Percentiles rank a stretch among this genome's conserved stretches.
These are phyloP conservation scores for Plectropomus leopardus DNA, from an alignment of 2,113 vertebrate species.

Conservation along the genomic window DNA sequence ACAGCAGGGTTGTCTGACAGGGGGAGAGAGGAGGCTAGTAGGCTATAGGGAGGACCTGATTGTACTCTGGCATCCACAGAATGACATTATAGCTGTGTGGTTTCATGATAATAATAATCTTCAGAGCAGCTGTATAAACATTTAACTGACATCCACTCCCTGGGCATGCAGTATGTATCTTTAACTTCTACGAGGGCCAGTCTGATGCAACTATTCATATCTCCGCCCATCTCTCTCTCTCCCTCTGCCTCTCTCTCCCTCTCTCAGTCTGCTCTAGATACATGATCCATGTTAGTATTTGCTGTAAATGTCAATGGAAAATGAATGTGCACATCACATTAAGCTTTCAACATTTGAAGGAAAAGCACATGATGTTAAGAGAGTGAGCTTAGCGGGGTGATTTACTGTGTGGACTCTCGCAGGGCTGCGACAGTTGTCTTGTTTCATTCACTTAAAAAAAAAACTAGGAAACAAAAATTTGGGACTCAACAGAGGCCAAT, in stretches of 20 bases:
- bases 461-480: constrained; percentile 48
- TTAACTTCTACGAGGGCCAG: constrained; percentile 82
- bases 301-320: constrained; percentile 74
- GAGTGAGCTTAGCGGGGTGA: constrained; percentile 25
- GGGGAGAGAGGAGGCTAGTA: constrained; percentile 73
- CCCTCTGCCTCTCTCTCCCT: not conserved
- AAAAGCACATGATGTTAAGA: constrained; percentile 44
- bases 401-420: constrained; percentile 35
- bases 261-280: constrained; percentile 56
- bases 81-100: constrained; percentile 89
- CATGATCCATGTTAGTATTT: constrained; percentile 70
- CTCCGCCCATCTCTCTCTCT: constrained; percentile 65
- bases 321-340: constrained; percentile 66
- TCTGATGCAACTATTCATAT: constrained; percentile 82
- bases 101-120: constrained; percentile 90
- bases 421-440: constrained; percentile 56
- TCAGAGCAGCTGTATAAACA: constrained; percentile 88
- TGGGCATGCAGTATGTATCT: constrained; percentile 84
- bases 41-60: constrained; percentile 83
- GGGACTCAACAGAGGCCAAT: constrained; percentile 65
- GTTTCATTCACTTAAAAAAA: constrained; percentile 60
- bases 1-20: constrained; percentile 63
- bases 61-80: constrained; percentile 86
- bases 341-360: constrained; percentile 51
- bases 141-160: constrained; percentile 87